Percentiles rank a stretch among this genome's conserved stretches.
These are phyloP conservation scores for Atractosteus spatula DNA, from an alignment of 2,113 vertebrate genomes.

Conservation along the genomic window DNA sequence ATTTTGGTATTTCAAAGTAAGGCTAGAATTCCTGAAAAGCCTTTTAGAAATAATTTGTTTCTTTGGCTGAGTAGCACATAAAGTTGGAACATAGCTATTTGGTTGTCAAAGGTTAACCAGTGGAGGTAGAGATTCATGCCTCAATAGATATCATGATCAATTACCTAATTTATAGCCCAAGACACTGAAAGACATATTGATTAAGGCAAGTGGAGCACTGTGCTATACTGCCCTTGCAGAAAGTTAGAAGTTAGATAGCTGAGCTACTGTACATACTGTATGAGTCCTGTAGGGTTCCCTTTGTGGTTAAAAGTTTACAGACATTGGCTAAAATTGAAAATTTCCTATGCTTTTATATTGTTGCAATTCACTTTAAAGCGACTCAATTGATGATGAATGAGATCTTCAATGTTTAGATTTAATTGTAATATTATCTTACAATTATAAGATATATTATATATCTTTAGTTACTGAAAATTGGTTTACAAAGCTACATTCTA, in stretches of 20 bases:
- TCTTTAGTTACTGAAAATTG: no score
- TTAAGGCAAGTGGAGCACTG: conserved; percentile 12
- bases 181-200: not conserved
- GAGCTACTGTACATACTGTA: no score
- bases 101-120: conserved; percentile 37
- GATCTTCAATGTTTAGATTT: no score
- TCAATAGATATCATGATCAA: conserved; percentile 51
- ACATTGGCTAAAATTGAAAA: no score
- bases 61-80: conserved; percentile 25
- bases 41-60: conserved; percentile 38
- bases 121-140: conserved; percentile 32
- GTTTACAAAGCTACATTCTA: no score
- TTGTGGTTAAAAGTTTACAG: no score
- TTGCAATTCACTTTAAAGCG: no score
- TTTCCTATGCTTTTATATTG: no score
- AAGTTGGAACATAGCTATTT: conserved; percentile 11
- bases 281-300: no score
- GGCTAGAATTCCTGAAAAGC: conserved; percentile 37
- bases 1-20: conserved; percentile 27
- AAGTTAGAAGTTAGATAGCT: not conserved
- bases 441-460: no score
- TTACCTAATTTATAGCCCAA: conserved; percentile 51
- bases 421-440: no score
- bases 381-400: no score
- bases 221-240: conserved; percentile 16